Percentiles rank a stretch among this genome's conserved stretches.
Evolutionary conservation across 2,113 vertebrate genomes (phyloP).

Genomic region (Hemiprocne comata): DNA sequence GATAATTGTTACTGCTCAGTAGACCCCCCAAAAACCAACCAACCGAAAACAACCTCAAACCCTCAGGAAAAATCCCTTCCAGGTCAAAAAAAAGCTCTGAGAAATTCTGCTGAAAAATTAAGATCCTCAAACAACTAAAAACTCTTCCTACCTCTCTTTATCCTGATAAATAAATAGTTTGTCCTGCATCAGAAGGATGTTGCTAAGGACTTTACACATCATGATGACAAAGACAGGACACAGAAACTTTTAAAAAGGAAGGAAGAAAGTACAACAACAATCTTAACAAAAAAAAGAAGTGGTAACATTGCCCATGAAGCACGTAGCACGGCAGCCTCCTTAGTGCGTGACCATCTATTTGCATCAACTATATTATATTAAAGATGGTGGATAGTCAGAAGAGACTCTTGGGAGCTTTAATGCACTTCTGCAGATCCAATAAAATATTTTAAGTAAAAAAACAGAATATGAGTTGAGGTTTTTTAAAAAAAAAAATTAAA

Average conservation of each 20-base stretch:
- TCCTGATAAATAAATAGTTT: not conserved
- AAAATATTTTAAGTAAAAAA: not conserved
- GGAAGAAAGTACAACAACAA: not conserved
- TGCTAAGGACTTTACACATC: not conserved
- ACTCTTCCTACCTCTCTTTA: not conserved
- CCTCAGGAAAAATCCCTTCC: not conserved
- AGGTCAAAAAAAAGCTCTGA: not conserved
- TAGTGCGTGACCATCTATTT: not conserved
- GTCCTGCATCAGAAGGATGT: not conserved
- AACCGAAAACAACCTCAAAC: no score
- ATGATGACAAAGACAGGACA: not conserved
- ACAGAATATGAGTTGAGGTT: not conserved
- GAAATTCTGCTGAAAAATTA: not conserved
- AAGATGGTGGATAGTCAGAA: not conserved
- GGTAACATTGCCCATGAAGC: not conserved
- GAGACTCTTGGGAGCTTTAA: not conserved
- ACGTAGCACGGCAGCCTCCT: not conserved
- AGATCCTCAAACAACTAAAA: not conserved
- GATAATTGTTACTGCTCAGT: not conserved
- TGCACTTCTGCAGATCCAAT: not conserved
- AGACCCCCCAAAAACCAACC: not conserved
- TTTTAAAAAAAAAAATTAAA: not conserved
- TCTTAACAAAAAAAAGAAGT: not conserved
- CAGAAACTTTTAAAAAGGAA: not conserved
- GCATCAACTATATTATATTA: not conserved